phyloP scores from a whole-genome alignment of 2,113 vertebrate genomes.

The Ammodytes marinus region DNA sequence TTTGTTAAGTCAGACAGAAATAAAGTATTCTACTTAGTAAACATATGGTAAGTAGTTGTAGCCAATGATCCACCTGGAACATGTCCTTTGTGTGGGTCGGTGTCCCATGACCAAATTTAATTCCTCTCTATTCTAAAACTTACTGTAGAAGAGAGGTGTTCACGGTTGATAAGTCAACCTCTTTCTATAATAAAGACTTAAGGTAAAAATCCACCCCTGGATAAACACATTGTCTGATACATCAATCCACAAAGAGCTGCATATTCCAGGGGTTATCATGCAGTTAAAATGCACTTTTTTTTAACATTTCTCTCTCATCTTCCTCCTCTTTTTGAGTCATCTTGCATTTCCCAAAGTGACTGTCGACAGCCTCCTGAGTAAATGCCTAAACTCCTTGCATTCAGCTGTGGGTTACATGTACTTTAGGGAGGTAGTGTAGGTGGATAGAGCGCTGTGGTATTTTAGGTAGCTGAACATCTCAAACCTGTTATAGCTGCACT shows the following conservation, averaged over 20 bases:
- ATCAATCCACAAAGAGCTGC: neutral
- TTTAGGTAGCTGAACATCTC: conserved; percentile 65
- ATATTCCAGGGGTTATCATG: neutral
- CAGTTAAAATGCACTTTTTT: neutral
- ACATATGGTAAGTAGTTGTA: neutral
- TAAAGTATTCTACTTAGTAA: neutral
- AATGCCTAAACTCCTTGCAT: conserved; percentile 31
- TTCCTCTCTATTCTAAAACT: neutral
- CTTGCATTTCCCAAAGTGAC: conserved; percentile 30
- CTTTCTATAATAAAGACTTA: neutral
- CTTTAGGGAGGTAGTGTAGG: conserved; percentile 71
- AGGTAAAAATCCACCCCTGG: neutral
- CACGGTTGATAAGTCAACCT: conserved; percentile 1
- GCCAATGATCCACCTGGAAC: neutral
- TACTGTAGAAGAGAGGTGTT: conserved; percentile 1
- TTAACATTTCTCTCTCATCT: neutral
- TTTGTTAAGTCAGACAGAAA: neutral
- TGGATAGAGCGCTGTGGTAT: conserved; percentile 68
- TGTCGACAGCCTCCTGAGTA: conserved; percentile 34
- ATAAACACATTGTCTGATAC: neutral
- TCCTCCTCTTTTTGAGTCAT: conserved; percentile 11
- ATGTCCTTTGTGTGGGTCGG: neutral
- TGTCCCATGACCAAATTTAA: neutral
- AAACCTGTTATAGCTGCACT: conserved; percentile 61
- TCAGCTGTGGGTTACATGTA: conserved; percentile 52